Base-by-base conservation (phyloP, 1,140 invertebrate species). In the Drosophila simulans region DNA sequence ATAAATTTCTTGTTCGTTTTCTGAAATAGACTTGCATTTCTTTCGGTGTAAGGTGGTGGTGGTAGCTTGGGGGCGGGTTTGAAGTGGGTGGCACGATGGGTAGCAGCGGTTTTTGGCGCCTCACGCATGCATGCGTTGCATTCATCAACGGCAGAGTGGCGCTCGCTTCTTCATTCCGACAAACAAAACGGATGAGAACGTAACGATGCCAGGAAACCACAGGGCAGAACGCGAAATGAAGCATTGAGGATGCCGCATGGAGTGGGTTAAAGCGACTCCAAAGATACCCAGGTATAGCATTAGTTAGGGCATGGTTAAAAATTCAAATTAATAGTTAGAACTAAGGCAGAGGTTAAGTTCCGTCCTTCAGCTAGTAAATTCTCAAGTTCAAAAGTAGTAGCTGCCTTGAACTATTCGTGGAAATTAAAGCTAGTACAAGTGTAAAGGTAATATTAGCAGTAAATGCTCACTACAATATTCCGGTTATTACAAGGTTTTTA, bases 91-190 rank as follows among this genome's bases (percentile, higher is more conserved):
- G 15, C 60, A 39, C 42, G 64, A 35, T 48, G 68, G 51, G 65
- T 70, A 53, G 65, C 65, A 66, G 68, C 64, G 68, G 68, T 70
- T 70, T 62, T 76, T 60, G 62, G 52, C 66, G 77, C 45, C 74
- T 86, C 71, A 88, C 83, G 83, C 83, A 88, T 88, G 83, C 83
- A 89, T 88, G 83, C 83, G 75, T 82, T 88, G 84, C 83, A 88
- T 89, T 88, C 83, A 88, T 88, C 83, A 86, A 83, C 77, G 82
- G 53, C 80, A 63, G 60, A 66, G 59, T 64, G 55, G n/a, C 52
- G 25, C 48, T 45, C 51, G 34, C 48, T 34, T 68, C 66, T 53
- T 69, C 80, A 59, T 22, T 57, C 54, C 57, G 66, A 62, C 65
- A 79, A 83, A 88, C 82, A 86, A 82, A 81, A 71, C 59, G 74